A percentile compares a stretch with the other conserved stretches of the same genome.
phyloP scores from a whole-genome alignment of 2,888 invertebrate species.

The Callimorpha dominula region DNA sequence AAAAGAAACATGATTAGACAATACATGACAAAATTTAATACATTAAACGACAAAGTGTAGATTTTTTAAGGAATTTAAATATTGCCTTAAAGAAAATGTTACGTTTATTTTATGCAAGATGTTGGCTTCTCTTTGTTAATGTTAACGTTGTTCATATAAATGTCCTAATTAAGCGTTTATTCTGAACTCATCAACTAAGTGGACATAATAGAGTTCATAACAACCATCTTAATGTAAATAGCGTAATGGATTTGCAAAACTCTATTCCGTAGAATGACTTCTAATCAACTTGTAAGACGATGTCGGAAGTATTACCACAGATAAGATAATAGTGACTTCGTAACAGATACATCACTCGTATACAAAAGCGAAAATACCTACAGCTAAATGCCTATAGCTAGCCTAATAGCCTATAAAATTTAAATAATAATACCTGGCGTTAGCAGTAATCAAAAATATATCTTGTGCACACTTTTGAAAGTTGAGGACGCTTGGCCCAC shows the following conservation, averaged over 20 bases:
- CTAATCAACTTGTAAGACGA: conserved; percentile 29
- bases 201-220: conserved; percentile 16
- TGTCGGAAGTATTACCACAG: neutral
- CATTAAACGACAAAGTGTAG: neutral
- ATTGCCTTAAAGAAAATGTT: neutral
- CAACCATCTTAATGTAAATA: conserved; percentile 34
- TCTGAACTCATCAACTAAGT: conserved; percentile 39
- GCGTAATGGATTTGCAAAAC: conserved; percentile 24
- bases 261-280: conserved; percentile 19
- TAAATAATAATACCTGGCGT: too few relatives aligned
- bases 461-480: too few relatives aligned
- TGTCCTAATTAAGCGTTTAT: conserved; percentile 34
- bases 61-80: neutral
- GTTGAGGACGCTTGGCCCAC: too few relatives aligned
- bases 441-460: too few relatives aligned
- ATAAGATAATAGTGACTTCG: too few relatives aligned
- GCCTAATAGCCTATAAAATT: too few relatives aligned
- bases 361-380: too few relatives aligned
- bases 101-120: neutral
- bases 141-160: conserved; percentile 26
- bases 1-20: too few relatives aligned
- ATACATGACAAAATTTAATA: neutral
- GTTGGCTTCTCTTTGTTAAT: neutral
- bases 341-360: too few relatives aligned
- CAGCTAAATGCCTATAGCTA: too few relatives aligned